These are phyloP conservation scores for Habroteleia sp. DNA, from an alignment of 2,888 invertebrate species.

Conservation along the genomic window DNA sequence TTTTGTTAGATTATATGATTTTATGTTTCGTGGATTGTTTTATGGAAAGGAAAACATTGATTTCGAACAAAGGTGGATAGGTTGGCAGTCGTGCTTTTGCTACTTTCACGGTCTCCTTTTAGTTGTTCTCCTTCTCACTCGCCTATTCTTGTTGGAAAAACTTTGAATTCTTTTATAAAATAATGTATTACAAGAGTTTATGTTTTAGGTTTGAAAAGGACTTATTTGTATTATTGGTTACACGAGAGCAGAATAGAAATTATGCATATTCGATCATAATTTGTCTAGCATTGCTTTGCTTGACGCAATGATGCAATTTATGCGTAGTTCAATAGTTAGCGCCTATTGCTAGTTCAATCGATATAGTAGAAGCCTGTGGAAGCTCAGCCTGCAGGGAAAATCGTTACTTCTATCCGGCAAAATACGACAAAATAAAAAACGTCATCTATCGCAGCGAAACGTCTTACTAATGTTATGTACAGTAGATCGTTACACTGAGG, in stretches of 20 bases:
- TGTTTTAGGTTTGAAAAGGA: no score
- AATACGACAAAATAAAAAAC: conserved; percentile 30
- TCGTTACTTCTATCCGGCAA: conserved; percentile 43
- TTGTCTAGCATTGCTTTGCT: conserved; percentile 20
- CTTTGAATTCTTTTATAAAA: conserved; percentile 34
- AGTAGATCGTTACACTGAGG: no score
- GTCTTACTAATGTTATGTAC: no score
- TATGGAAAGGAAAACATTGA: no score
- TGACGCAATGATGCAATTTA: conserved; percentile 69
- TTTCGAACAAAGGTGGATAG: no score
- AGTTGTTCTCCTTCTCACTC: neutral
- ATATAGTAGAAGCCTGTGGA: conserved; percentile 55
- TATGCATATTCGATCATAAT: no score
- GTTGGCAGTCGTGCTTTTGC: conserved; percentile 13
- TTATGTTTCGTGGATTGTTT: no score
- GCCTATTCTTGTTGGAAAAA: conserved; percentile 9
- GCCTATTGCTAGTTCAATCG: conserved; percentile 55
- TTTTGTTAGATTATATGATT: no score
- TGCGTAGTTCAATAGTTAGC: conserved; percentile 67
- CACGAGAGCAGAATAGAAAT: no score
- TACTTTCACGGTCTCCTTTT: conserved; percentile 15
- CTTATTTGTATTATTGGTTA: no score
- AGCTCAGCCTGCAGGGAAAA: conserved; percentile 42
- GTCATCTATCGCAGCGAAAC: neutral
- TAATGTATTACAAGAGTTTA: no score